A percentile compares a stretch with the other conserved stretches of the same genome.
These are phyloP conservation scores for Zaprionus nigranus DNA, from an alignment of 1,140 invertebrate genomes.

Conservation along the genomic window DNA sequence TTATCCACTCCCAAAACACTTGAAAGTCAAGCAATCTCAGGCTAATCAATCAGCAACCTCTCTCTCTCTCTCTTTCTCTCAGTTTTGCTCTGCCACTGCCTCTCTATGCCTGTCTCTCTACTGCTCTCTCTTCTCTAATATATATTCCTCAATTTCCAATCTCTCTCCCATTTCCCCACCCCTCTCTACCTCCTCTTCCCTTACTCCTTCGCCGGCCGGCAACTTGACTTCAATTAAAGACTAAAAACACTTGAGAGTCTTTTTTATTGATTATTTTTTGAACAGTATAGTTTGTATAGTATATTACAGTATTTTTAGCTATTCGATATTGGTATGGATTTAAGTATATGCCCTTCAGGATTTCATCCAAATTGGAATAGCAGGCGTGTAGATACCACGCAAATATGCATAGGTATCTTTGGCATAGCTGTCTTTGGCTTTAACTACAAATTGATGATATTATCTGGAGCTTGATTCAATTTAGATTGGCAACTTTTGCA, in stretches of 20 bases:
- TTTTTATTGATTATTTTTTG: conserved; percentile 5
- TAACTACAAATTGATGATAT: too few relatives aligned
- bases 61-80: background rate
- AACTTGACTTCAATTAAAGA: conserved; percentile 52
- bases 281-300: background rate
- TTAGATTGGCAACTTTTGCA: too few relatives aligned
- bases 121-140: conserved; percentile 1
- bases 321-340: background rate
- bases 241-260: conserved; percentile 30
- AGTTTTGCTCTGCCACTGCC: background rate
- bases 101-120: conserved; percentile 11
- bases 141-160: background rate
- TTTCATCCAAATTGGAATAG: background rate
- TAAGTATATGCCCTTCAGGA: background rate
- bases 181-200: conserved; percentile 5
- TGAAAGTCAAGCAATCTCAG: conserved; percentile 48
- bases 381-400: background rate
- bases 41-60: conserved; percentile 64
- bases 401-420: background rate
- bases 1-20: conserved; percentile 43
- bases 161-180: background rate
- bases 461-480: too few relatives aligned
- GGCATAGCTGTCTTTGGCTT: too few relatives aligned
- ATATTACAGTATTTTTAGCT: background rate
- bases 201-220: conserved; percentile 18